A percentile compares a stretch with the other conserved stretches of the same genome.
Evolutionary conservation across 2,797 vertebrate species (phyloP).

Genomic region (Sus cebifrons): DNA sequence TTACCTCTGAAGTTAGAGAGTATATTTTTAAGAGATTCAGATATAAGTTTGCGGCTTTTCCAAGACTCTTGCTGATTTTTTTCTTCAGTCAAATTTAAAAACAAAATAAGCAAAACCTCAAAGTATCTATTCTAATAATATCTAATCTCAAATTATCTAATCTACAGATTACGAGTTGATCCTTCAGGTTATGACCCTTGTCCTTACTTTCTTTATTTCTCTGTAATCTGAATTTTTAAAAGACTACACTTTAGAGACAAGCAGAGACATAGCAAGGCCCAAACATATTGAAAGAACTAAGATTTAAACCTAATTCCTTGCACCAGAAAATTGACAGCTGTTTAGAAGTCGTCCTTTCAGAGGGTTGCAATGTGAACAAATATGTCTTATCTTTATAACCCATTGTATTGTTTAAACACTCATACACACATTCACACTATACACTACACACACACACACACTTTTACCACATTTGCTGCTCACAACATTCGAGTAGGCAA

Average conservation of each 20-base stretch:
- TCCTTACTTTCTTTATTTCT: background rate
- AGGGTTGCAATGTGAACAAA: background rate
- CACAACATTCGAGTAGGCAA: background rate
- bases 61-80: background rate
- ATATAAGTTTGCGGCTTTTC: background rate
- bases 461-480: background rate
- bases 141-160: background rate
- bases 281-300: conserved; percentile 10
- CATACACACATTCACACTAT: background rate
- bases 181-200: background rate
- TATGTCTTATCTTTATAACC: background rate
- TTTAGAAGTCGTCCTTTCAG: conserved; percentile 17
- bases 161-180: background rate
- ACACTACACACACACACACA: background rate
- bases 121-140: conserved; percentile 5
- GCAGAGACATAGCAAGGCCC: background rate
- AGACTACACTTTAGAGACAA: background rate
- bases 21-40: background rate
- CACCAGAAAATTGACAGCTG: background rate
- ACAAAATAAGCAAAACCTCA: background rate
- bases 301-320: background rate
- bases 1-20: background rate
- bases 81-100: conserved; percentile 47
- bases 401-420: conserved; percentile 1
- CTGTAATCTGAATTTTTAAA: background rate